phyloP scores from a whole-genome alignment of 2,888 invertebrate species.

The Melanargia galathea region DNA sequence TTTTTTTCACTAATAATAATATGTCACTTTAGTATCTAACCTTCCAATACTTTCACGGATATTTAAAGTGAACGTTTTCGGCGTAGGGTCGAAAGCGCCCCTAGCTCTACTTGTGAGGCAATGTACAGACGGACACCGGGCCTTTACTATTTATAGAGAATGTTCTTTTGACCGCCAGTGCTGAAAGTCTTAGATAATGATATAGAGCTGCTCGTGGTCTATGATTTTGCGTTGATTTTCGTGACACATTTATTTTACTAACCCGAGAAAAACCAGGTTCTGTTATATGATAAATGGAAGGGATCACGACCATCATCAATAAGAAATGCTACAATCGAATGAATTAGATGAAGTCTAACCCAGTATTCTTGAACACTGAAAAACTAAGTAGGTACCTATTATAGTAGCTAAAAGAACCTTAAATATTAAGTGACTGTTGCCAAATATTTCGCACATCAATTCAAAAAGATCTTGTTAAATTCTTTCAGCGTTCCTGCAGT shows the following conservation, averaged over 20 bases:
- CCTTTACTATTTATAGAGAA: constrained; percentile 73
- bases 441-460: too few relatives aligned
- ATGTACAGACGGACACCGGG: constrained; percentile 58
- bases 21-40: constrained; percentile 46
- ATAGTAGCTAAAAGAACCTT: too few relatives aligned
- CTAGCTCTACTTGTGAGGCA: constrained; percentile 66
- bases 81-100: constrained; percentile 61
- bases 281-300: too few relatives aligned
- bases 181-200: constrained; percentile 46
- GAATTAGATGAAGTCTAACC: too few relatives aligned
- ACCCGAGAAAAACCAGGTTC: background rate
- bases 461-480: too few relatives aligned
- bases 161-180: constrained; percentile 46
- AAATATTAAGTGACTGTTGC: too few relatives aligned
- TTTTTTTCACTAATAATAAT: constrained; percentile 22
- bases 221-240: constrained; percentile 16
- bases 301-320: too few relatives aligned
- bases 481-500: too few relatives aligned
- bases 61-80: constrained; percentile 44
- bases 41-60: constrained; percentile 73
- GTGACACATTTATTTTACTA: background rate
- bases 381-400: too few relatives aligned
- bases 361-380: too few relatives aligned
- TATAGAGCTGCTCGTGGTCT: constrained; percentile 55
- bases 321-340: too few relatives aligned